Percentiles rank a stretch among this genome's conserved stretches.
Conservation (phyloP, 2,113 vertebrate genomes). For the Procavia capensis region DNA sequence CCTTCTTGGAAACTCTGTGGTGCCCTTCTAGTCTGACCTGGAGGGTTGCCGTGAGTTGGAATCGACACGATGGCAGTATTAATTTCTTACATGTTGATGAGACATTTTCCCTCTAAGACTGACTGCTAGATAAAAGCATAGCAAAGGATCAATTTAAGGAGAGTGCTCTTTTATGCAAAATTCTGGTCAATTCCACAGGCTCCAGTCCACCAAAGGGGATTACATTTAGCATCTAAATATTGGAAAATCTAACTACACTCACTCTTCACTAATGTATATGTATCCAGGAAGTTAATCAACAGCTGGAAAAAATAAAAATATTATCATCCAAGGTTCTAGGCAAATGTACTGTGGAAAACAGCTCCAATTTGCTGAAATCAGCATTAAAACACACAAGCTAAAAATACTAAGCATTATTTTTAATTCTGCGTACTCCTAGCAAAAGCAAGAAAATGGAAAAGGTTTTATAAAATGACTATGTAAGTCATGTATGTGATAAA, state of each 20-base stretch:
- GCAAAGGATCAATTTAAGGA: conserved; percentile 5
- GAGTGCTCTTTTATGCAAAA: background rate
- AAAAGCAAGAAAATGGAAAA: background rate
- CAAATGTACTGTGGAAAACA: conserved; percentile 53
- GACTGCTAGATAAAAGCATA: background rate
- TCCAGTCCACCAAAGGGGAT: background rate
- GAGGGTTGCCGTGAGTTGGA: too few relatives aligned
- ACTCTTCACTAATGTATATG: background rate
- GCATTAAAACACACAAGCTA: conserved; percentile 6
- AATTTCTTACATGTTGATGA: conserved; percentile 30
- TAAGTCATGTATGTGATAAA: conserved; percentile 30
- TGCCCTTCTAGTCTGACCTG: too few relatives aligned
- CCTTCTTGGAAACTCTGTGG: too few relatives aligned
- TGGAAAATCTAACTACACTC: background rate
- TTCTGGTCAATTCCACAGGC: background rate
- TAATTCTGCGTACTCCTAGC: background rate
- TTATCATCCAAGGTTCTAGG: conserved; percentile 38
- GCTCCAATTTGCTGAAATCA: conserved; percentile 46
- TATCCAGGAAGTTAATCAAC: background rate
- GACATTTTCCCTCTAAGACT: conserved; percentile 33
- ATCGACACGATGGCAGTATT: too few relatives aligned
- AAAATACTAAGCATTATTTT: conserved; percentile 49
- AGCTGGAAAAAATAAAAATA: background rate
- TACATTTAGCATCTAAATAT: background rate
- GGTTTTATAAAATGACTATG: background rate